Evolutionary conservation across 2,113 vertebrate genomes (phyloP).

Genomic region (Python bivittatus): DNA sequence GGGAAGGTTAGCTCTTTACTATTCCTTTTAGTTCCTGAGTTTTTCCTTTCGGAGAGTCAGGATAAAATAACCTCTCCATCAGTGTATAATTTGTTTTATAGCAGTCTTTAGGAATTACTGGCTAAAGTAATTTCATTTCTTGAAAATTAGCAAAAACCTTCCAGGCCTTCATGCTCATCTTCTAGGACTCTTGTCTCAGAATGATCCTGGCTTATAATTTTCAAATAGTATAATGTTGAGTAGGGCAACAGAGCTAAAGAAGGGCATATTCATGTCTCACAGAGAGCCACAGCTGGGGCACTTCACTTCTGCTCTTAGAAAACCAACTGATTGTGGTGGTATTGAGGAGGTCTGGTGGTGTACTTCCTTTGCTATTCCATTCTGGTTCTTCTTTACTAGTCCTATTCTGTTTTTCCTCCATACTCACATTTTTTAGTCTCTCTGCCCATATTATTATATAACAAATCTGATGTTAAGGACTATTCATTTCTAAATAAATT

Average conservation of each 20-base stretch:
- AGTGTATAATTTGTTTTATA: background rate
- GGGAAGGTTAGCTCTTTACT: background rate
- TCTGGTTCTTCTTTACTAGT: background rate
- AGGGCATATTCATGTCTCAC: no score
- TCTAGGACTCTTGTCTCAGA: background rate
- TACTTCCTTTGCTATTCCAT: background rate
- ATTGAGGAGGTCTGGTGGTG: background rate
- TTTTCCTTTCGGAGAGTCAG: background rate
- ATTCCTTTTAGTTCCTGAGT: no score
- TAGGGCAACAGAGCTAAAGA: background rate
- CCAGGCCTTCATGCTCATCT: background rate
- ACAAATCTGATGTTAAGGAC: background rate
- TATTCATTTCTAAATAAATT: background rate
- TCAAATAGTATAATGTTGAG: background rate
- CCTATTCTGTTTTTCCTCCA: background rate
- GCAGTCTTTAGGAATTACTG: background rate
- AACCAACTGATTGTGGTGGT: background rate
- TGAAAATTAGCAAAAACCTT: background rate
- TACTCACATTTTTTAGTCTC: no score
- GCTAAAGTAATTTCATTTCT: background rate
- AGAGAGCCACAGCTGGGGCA: no score
- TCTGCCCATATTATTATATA: background rate
- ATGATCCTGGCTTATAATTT: background rate
- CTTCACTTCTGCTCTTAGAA: no score
- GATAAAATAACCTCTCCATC: background rate